Conservation (phyloP, 2,888 invertebrate genomes). For the Sminthurinus aureus region DNA sequence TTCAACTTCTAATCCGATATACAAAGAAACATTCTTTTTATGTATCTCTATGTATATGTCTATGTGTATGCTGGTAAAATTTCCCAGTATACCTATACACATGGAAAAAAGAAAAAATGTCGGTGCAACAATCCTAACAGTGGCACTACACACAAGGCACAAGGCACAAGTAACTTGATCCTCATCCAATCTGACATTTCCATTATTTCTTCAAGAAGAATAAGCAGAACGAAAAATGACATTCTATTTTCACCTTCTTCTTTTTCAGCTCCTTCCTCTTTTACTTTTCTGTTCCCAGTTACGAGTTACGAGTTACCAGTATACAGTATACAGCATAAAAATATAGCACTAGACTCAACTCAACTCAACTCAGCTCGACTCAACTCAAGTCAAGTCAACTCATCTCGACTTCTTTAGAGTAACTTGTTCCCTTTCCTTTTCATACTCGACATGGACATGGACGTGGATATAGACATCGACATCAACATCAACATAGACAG, state of each 20-base stretch:
- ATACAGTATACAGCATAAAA: no score
- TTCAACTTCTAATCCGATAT: no score
- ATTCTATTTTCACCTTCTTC: background rate
- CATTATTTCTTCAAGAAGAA: constrained; percentile 18
- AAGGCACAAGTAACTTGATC: background rate
- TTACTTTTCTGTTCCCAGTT: no score
- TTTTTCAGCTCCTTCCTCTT: background rate
- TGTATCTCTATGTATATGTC: background rate
- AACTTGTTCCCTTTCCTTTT: background rate
- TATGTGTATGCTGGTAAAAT: background rate
- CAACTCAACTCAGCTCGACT: background rate
- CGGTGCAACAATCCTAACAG: no score
- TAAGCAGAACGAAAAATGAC: constrained; percentile 13
- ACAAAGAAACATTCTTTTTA: background rate
- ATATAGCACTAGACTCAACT: no score
- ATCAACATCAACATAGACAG: background rate
- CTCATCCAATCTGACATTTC: constrained; percentile 8
- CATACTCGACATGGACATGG: background rate
- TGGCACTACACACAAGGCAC: no score
- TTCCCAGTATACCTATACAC: background rate
- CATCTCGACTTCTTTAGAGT: background rate
- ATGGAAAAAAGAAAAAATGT: background rate
- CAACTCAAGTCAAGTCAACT: no score
- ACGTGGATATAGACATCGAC: background rate
- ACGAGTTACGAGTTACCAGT: no score